Conservation (phyloP, 2,113 vertebrate species). For the Jaculus jaculus region DNA sequence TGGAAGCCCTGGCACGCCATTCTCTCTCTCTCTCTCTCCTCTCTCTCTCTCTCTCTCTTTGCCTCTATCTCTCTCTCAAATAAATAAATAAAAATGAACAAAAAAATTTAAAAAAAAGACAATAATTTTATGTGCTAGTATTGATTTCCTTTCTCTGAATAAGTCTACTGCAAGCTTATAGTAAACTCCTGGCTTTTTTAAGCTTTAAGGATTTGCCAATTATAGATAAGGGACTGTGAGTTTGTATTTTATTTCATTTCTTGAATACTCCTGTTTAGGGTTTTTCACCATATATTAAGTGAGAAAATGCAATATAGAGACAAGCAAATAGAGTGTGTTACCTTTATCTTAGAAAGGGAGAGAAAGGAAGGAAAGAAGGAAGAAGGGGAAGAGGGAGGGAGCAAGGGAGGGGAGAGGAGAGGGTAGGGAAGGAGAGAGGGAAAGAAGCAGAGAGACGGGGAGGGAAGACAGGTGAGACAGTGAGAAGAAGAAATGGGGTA, state of each 20-base stretch:
- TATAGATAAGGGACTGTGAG: not conserved
- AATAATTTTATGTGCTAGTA: not conserved
- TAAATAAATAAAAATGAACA: too few relatives aligned
- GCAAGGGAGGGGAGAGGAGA: not conserved
- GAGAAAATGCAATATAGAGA: not conserved
- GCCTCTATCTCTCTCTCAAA: too few relatives aligned
- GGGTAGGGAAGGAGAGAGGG: not conserved
- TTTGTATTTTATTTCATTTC: slow-evolving; percentile 22
- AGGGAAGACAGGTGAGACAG: not conserved
- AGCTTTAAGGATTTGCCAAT: slow-evolving; percentile 44
- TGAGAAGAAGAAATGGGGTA: not conserved
- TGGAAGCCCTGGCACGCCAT: too few relatives aligned
- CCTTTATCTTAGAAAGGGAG: not conserved
- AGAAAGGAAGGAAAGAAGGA: too few relatives aligned
- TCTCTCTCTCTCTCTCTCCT: too few relatives aligned
- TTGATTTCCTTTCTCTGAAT: not conserved
- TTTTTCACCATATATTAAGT: not conserved
- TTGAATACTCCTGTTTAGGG: not conserved
- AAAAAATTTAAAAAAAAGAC: slow-evolving; percentile 43
- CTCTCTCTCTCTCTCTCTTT: too few relatives aligned
- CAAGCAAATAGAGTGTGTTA: not conserved
- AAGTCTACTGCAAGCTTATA: slow-evolving; percentile 33
- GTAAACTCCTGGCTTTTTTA: slow-evolving; percentile 39
- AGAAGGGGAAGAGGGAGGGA: not conserved
- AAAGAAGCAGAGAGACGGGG: not conserved